A percentile compares a stretch with the other conserved stretches of the same genome.
Evolutionary conservation across 2,113 vertebrate genomes (phyloP).

Genomic region (Brachyistius frenatus): DNA sequence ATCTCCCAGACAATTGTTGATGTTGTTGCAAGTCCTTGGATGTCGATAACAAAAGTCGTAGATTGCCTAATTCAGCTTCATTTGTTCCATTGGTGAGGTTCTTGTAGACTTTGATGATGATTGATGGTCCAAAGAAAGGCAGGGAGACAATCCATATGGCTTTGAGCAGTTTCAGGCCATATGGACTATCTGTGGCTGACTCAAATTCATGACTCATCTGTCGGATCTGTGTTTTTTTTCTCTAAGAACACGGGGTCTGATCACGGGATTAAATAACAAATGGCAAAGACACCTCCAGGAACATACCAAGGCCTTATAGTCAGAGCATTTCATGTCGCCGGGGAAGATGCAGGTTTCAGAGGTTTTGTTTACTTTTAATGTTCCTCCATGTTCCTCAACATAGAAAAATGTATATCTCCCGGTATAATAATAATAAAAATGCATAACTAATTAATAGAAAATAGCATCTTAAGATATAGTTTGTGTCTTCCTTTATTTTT

Average conservation of each 20-base stretch:
- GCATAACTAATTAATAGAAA: too few relatives aligned
- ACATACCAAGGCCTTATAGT: slow-evolving; percentile 11
- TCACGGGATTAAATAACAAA: slow-evolving; percentile 40
- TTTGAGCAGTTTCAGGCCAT: slow-evolving; percentile 37
- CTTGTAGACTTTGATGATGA: slow-evolving; percentile 40
- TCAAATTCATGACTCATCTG: slow-evolving; percentile 65
- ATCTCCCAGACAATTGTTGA: slow-evolving; percentile 29
- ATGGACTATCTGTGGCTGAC: slow-evolving; percentile 53
- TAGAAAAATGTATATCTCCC: too few relatives aligned
- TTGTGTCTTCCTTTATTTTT: too few relatives aligned
- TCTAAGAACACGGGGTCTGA: slow-evolving; percentile 22
- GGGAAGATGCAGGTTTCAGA: neutral
- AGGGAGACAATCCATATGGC: slow-evolving; percentile 46
- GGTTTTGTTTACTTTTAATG: too few relatives aligned
- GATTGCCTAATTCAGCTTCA: slow-evolving; percentile 23
- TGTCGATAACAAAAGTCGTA: slow-evolving; percentile 30
- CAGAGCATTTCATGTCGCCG: slow-evolving; percentile 16
- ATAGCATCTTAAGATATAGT: too few relatives aligned
- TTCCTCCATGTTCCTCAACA: too few relatives aligned
- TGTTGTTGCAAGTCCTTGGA: slow-evolving; percentile 30
- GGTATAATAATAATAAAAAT: too few relatives aligned
- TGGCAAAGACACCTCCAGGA: slow-evolving; percentile 39
- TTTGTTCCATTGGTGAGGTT: slow-evolving; percentile 36
- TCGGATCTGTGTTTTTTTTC: slow-evolving; percentile 38
- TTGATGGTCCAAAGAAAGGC: slow-evolving; percentile 41